These are phyloP conservation scores for Formica exsecta DNA, from an alignment of 1,140 invertebrate genomes.

Conservation along the genomic window DNA sequence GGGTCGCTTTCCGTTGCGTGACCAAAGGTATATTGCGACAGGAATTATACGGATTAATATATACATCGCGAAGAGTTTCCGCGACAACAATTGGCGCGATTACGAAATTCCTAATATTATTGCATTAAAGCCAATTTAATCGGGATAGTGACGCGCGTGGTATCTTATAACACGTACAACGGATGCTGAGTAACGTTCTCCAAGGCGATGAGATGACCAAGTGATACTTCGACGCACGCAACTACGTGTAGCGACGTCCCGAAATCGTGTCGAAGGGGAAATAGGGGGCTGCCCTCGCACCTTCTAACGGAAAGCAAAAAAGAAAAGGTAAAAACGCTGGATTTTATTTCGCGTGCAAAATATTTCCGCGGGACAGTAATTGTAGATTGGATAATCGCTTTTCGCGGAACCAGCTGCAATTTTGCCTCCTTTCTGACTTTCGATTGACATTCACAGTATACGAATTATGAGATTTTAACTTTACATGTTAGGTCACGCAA, in stretches of 20 bases:
- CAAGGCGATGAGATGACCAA: background rate
- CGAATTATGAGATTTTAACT: slow-evolving; percentile 21
- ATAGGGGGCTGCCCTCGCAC: too few species aligned
- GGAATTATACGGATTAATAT: slow-evolving; percentile 21
- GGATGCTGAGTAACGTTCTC: slow-evolving; percentile 14
- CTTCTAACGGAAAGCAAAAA: background rate
- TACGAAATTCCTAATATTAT: slow-evolving; percentile 59
- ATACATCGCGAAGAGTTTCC: slow-evolving; percentile 32
- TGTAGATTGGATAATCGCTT: slow-evolving; percentile 24
- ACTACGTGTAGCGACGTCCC: background rate
- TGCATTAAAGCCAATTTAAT: slow-evolving; percentile 50
- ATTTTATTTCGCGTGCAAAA: slow-evolving; percentile 36
- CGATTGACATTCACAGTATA: background rate
- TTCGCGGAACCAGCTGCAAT: slow-evolving; percentile 22
- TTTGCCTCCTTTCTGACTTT: background rate
- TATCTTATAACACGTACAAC: background rate
- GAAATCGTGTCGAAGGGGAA: background rate
- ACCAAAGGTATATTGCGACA: slow-evolving; percentile 3
- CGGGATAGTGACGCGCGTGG: slow-evolving; percentile 19
- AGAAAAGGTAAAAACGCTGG: background rate
- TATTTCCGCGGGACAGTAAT: background rate
- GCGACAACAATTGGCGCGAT: slow-evolving; percentile 48
- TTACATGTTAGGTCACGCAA: slow-evolving; percentile 2
- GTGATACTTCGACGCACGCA: background rate
- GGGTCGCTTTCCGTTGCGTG: slow-evolving; percentile 41